Evolutionary conservation across 2,113 vertebrate genomes (phyloP), one percentile per base, ranked within the genome.

Genomic region (Cebidichthys violaceus): DNA sequence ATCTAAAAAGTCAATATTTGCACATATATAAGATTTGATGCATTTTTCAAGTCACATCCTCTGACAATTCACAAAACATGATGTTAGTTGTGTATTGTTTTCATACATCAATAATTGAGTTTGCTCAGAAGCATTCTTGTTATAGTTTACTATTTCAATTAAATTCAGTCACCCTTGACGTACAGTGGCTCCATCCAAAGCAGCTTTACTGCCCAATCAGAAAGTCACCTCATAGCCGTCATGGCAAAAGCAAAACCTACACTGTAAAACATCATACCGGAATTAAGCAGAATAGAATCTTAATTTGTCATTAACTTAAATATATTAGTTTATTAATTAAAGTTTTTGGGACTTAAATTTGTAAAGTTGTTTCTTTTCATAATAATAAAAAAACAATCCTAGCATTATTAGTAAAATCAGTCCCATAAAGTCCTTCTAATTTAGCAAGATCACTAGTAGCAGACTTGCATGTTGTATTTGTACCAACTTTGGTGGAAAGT

Each of bases 1-100:
- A 70, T 72, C 17, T 31, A 45, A 81, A 84, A 33, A 72, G 57
- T 52, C 35, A 22, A 50, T 35, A 70, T 67, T 69, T 62, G 9
- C 22, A 31, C 69, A 71, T 68, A 64, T 22, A 80, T 8, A 60
- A 47, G 57, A 78, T 31, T 17, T 27, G 8, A 71, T 64, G 37
- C 1, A 1, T 47, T 68, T 81, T 47, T 39, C 6, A 75, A 59
- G n/a, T 78, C 33, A 65, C 54, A 70, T 17, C 11, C 15, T 60
- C 35, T 77, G 52, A 62, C 52, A 43, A 9, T 52, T 20, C 22
- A 54, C 43, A 64, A 18, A 6, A 47, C 52, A 33, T 5, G 1
- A 5, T 73, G 29, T 8, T 45, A 22, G 54, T 33, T 57, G 4
- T n/a, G 29, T 57, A 45, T 22, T 54, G 35, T 54, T 55, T 70